Evolutionary conservation across 2,888 invertebrate species (phyloP).

Genomic region (Lepidonotus clava): DNA sequence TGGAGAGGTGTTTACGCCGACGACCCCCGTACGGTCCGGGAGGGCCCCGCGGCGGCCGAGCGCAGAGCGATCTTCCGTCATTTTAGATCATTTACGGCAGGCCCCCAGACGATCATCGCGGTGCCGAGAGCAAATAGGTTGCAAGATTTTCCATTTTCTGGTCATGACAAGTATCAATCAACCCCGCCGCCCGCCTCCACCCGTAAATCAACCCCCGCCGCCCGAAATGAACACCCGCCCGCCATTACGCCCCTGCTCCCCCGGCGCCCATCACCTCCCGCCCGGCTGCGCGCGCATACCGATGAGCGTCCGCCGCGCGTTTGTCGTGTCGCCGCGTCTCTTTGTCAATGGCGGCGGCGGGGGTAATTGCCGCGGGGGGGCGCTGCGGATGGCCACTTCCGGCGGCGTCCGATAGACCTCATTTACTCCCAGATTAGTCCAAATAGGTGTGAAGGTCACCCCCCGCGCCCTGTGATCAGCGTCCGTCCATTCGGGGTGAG

Average conservation of each 20-base stretch:
- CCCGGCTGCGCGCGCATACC: not conserved
- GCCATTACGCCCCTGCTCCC: conserved; percentile 20
- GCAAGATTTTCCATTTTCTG: conserved; percentile 51
- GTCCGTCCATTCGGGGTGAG: not conserved
- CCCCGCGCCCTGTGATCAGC: conserved; percentile 41
- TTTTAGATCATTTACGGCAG: conserved; percentile 41
- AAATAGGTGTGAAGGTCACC: conserved; percentile 35
- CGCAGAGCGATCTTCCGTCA: conserved; percentile 27
- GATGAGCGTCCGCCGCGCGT: not conserved
- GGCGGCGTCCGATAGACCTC: conserved; percentile 22
- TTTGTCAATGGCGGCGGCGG: conserved; percentile 21
- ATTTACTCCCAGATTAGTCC: not conserved
- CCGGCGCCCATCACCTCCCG: not conserved
- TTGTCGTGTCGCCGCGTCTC: not conserved
- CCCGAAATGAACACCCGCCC: conserved; percentile 45
- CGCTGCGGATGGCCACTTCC: conserved; percentile 15
- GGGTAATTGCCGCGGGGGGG: conserved; percentile 18
- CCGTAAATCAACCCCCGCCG: not conserved
- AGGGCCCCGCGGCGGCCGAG: not conserved
- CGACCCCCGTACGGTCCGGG: not conserved
- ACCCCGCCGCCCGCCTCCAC: not conserved
- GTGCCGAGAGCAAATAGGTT: conserved; percentile 31
- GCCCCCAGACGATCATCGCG: conserved; percentile 33
- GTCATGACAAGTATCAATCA: conserved; percentile 53
- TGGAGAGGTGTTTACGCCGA: not conserved